Conservation (phyloP, 2,888 invertebrate species). For the Platycheirus albimanus region DNA sequence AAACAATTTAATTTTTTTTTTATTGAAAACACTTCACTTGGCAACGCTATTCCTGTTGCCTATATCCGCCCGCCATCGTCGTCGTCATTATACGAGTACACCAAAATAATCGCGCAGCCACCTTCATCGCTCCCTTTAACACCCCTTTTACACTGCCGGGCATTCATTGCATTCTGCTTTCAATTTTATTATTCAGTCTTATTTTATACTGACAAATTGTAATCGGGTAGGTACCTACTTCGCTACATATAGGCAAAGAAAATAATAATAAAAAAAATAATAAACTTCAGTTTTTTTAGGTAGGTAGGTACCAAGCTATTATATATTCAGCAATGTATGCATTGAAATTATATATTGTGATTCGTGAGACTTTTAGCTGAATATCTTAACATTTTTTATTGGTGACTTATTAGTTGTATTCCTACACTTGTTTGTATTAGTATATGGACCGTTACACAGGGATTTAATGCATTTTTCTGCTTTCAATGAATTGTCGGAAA, state of each 20-base stretch:
- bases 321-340: neutral
- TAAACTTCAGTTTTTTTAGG: constrained; percentile 36
- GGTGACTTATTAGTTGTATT: constrained; percentile 7
- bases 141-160: constrained; percentile 26
- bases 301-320: constrained; percentile 3
- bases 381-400: constrained; percentile 5
- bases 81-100: constrained; percentile 16
- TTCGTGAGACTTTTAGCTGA: neutral
- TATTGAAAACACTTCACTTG: constrained; percentile 57
- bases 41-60: constrained; percentile 58
- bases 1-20: neutral
- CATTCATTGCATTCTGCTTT: constrained; percentile 50
- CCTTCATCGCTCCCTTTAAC: constrained; percentile 50
- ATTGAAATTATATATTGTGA: neutral
- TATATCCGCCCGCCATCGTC: constrained; percentile 15
- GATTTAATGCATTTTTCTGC: neutral
- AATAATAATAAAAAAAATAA: too few species aligned
- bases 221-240: constrained; percentile 33
- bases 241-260: too few species aligned
- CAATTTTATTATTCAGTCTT: constrained; percentile 42
- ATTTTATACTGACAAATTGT: constrained; percentile 55
- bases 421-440: too few species aligned
- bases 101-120: constrained; percentile 54
- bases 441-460: neutral
- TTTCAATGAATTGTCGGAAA: neutral